Evolutionary conservation across 1,140 invertebrate genomes (phyloP), one percentile per base, ranked within the genome.

Genomic region (Anastatus disparis): DNA sequence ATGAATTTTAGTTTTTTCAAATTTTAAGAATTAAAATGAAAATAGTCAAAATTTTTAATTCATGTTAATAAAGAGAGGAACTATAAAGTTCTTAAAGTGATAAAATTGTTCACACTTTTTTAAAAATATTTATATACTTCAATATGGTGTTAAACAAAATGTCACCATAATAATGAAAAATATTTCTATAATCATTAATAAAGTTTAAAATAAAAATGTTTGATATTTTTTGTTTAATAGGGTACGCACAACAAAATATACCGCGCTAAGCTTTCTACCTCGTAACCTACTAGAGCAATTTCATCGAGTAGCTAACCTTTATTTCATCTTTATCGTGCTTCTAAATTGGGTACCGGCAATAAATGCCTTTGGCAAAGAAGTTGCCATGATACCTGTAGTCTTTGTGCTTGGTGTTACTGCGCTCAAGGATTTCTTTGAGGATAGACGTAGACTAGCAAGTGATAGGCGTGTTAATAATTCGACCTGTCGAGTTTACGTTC

Each of bases 231-330:
- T n/a, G n/a, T n/a, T n/a, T 42, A 78, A 46, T 59, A 91, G 91
- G 84, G 93, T 98, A 79, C 90, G 94, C 79, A 99, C 97, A 80
- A 98, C 97, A 3, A 99, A 99, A 87, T 99, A 99, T 83, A 97
- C 95, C 7, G 78, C 95, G 35, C 86, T 98, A 35, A 97, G 94
- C 77, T 99, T 99, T 86, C 87, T 99, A 77, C 97, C 97, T 12
- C 96, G 97, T 82, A 99, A 99, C 87, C 85, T 99, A 24, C 91
- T 99, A 82, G 97, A 99, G 87, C 97, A 99, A 86, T 99, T 99
- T 87, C 96, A 97, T 85, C 91, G 96, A 29, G 95, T 98, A 80
- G 97, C 97, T 42, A 99, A 99, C 89, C 88, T 99, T 71, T 99
- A 99, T 87, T 99, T 99, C 87, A 93, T 99, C 78, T 95, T 97